Evolutionary conservation across 2,888 invertebrate species (phyloP), one percentile per base, ranked within the genome.

Genomic region (Mycogona germanica): DNA sequence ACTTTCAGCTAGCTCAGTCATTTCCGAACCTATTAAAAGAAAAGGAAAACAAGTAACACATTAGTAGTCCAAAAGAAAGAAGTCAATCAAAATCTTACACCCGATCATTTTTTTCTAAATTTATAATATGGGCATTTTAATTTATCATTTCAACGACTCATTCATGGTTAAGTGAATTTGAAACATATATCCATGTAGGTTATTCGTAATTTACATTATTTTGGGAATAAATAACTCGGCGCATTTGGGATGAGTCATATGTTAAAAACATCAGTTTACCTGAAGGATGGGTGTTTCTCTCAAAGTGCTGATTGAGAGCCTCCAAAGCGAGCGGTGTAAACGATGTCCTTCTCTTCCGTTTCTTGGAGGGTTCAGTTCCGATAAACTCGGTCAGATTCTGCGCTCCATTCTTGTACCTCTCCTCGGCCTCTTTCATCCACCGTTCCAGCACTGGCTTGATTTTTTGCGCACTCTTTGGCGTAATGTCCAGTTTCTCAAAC

Each of bases 371-470:
- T 69, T 95, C 95, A 69, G 91, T 91, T 35, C 93, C 93, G 63
- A 91, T 89, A 71, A 93, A 93, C 68, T 93, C 93, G 58, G 92
- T 91, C 63, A 93, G 77, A 70, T 92, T 92, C 70, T 89, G 91
- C 69, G 89, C 87, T 0, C 91, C 89, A 63, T 86, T 84, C 62
- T 87, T 88, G 73, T 86, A 93, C 76, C 93, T 87, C 77, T 93
- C 92, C 77, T 96, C 95, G 52, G 95, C 95, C 74, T 96, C 95
- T 73, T 87, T 87, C 93, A 96, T 95, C 96, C 96, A 96, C 73
- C 87, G 81, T 74, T 96, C 96, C 70, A 96, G 79, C 65, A 96
- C 96, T 63, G 96, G 96, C 74, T 95, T 95, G 71, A 96, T 96
- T 80, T 96, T 96, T 78, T 93, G 92, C 67, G 96, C 96, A 78